A percentile compares a stretch with the other conserved stretches of the same genome.
Evolutionary conservation across 2,797 vertebrate genomes (phyloP).

Genomic region (Cirrhinus mrigala): DNA sequence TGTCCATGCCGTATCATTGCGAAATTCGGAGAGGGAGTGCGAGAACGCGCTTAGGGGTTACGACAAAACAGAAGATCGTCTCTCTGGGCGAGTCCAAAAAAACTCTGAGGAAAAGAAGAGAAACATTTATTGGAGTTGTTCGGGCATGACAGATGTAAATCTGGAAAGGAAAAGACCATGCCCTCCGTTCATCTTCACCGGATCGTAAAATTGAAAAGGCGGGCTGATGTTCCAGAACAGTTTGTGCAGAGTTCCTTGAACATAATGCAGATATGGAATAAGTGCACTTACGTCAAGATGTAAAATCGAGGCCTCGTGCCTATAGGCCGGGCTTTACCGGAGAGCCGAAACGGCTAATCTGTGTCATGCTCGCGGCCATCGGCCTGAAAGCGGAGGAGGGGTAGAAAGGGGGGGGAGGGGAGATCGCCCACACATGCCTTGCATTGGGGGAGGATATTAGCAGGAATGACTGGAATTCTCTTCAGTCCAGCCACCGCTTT

Average conservation of each 20-base stretch:
- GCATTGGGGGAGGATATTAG: slow-evolving; percentile 64
- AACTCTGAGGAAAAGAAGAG: slow-evolving; percentile 14
- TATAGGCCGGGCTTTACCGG: slow-evolving; percentile 26
- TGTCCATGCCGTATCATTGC: slow-evolving; percentile 32
- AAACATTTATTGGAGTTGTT: slow-evolving; percentile 50
- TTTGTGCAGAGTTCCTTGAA: neutral
- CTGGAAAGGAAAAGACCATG: slow-evolving; percentile 48
- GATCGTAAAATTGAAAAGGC: slow-evolving; percentile 12
- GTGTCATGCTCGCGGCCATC: slow-evolving; percentile 62
- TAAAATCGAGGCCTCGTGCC: neutral
- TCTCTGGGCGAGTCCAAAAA: slow-evolving; percentile 27
- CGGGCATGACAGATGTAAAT: slow-evolving; percentile 46
- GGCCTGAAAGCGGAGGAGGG: slow-evolving; percentile 40
- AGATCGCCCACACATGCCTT: slow-evolving; percentile 63
- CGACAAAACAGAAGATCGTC: neutral
- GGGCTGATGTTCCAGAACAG: neutral
- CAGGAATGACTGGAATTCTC: slow-evolving; percentile 67
- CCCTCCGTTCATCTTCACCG: neutral
- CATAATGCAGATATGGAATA: slow-evolving; percentile 3
- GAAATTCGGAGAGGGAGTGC: slow-evolving; percentile 45
- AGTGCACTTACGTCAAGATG: neutral
- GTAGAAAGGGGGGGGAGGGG: slow-evolving; percentile 55
- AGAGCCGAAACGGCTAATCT: slow-evolving; percentile 62
- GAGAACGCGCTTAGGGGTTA: slow-evolving; percentile 39
- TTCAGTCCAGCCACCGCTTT: slow-evolving; percentile 58